Conservation (phyloP, 2,888 invertebrate genomes). For the Meteorus colon region DNA sequence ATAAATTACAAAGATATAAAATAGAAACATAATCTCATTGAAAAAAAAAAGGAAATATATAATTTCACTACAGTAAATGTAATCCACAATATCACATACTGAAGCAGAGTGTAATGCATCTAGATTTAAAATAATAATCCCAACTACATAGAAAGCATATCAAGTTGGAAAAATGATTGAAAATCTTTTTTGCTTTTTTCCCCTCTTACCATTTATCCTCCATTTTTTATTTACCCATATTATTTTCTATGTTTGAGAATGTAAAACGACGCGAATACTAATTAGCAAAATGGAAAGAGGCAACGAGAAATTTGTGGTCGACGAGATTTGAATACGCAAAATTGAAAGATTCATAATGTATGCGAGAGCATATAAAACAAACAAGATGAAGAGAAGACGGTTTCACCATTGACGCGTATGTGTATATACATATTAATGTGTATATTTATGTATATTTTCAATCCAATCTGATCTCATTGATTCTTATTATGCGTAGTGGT, state of each 20-base stretch:
- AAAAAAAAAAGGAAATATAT: background rate
- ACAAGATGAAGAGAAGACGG: conserved; percentile 46
- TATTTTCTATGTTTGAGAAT: background rate
- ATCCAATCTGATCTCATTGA: conserved; percentile 58
- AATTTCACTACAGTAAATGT: background rate
- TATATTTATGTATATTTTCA: conserved; percentile 14
- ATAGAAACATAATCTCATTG: background rate
- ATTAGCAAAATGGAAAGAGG: background rate
- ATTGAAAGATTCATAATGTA: conserved; percentile 60
- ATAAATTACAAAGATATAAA: background rate
- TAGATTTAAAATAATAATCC: background rate
- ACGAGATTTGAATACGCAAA: conserved; percentile 56
- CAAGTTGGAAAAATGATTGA: background rate
- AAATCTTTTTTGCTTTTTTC: background rate
- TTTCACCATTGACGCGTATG: conserved; percentile 59
- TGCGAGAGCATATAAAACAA: conserved; percentile 59
- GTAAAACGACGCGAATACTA: conserved; percentile 5
- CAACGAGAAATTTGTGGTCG: conserved; percentile 3
- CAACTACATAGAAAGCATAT: background rate
- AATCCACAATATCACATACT: background rate
- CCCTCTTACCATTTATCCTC: background rate
- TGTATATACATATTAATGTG: conserved; percentile 20
- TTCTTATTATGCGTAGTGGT: conserved; percentile 67
- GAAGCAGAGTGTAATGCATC: background rate
- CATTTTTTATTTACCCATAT: background rate